Percentiles rank a stretch among this genome's conserved stretches.
Conservation (phyloP, 2,888 invertebrate genomes). For the Xylocampa areola region DNA sequence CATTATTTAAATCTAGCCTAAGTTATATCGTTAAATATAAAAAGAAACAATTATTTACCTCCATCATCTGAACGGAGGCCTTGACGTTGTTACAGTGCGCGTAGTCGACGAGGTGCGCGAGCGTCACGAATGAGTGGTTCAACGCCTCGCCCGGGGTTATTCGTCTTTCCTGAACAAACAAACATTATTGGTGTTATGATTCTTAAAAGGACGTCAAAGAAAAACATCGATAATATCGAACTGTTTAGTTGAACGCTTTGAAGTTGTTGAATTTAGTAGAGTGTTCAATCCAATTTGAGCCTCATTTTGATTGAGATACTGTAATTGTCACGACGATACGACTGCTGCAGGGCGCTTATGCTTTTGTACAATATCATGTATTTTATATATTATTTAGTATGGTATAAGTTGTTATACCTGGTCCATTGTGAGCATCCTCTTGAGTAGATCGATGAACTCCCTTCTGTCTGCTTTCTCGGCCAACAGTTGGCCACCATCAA, state of each 20-base stretch:
- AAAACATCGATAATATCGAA: too few relatives aligned
- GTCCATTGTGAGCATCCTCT: conserved; percentile 99
- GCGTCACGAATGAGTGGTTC: conserved; percentile 97
- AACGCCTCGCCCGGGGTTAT: conserved; percentile 98
- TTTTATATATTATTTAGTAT: too few relatives aligned
- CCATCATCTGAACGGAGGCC: conserved; percentile 99
- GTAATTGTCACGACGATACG: too few relatives aligned
- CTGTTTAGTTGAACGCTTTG: too few relatives aligned
- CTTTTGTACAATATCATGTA: too few relatives aligned
- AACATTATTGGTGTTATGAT: not conserved
- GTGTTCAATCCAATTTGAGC: too few relatives aligned
- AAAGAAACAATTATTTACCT: conserved; percentile 83
- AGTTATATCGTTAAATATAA: too few relatives aligned
- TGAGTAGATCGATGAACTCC: conserved; percentile 99
- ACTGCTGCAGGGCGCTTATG: too few relatives aligned
- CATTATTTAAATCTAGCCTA: too few relatives aligned
- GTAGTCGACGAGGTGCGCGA: conserved; percentile 98
- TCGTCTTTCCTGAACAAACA: conserved; percentile 93
- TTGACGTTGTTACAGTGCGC: conserved; percentile 99
- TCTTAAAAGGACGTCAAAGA: too few relatives aligned
- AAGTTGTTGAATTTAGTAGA: too few relatives aligned
- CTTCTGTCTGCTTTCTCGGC: conserved; percentile 99
- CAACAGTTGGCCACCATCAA: conserved; percentile 98
- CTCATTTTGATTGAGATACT: too few relatives aligned
- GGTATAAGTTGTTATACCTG: conserved; percentile 90